Evolutionary conservation across 1,140 invertebrate species (phyloP).

Genomic region (Zaprionus taronus): DNA sequence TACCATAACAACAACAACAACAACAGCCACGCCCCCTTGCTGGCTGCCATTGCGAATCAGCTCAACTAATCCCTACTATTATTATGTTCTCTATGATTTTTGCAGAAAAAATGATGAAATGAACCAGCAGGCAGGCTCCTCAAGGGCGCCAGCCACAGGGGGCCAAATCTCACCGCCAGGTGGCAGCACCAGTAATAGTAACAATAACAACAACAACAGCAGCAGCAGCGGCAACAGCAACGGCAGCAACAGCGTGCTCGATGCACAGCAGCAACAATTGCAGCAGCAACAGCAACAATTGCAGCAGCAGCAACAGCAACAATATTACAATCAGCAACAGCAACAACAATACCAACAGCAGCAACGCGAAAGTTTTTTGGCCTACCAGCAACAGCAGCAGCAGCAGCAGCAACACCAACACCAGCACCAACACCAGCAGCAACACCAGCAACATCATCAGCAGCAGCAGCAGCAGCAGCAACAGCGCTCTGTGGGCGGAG

Average conservation of each 20-base stretch:
- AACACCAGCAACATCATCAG: constrained; percentile 53
- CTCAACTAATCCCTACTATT: constrained; percentile 40
- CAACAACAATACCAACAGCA: constrained; percentile 67
- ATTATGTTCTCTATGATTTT: constrained; percentile 41
- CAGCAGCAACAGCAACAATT: constrained; percentile 53
- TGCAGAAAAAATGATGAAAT: constrained; percentile 85
- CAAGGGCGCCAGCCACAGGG: constrained; percentile 85
- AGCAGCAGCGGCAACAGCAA: constrained; percentile 51
- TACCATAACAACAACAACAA: not conserved
- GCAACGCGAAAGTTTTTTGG: constrained; percentile 66
- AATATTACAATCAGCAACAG: constrained; percentile 69
- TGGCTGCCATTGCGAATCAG: not conserved
- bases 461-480: constrained; percentile 55
- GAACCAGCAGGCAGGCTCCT: constrained; percentile 84
- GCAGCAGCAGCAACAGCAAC: constrained; percentile 58
- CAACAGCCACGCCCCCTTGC: not conserved
- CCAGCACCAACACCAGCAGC: constrained; percentile 54
- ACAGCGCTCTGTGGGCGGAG: constrained; percentile 51
- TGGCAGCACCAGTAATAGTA: constrained; percentile 67
- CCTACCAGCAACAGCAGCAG: constrained; percentile 62
- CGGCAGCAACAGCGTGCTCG: constrained; percentile 55
- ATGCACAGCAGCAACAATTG: constrained; percentile 68
- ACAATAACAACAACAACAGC: constrained; percentile 49
- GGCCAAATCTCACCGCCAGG: constrained; percentile 84
- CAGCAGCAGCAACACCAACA: constrained; percentile 54